Evolutionary conservation across 2,113 vertebrate genomes (phyloP).

Genomic region (Pangasianodon gigas): DNA sequence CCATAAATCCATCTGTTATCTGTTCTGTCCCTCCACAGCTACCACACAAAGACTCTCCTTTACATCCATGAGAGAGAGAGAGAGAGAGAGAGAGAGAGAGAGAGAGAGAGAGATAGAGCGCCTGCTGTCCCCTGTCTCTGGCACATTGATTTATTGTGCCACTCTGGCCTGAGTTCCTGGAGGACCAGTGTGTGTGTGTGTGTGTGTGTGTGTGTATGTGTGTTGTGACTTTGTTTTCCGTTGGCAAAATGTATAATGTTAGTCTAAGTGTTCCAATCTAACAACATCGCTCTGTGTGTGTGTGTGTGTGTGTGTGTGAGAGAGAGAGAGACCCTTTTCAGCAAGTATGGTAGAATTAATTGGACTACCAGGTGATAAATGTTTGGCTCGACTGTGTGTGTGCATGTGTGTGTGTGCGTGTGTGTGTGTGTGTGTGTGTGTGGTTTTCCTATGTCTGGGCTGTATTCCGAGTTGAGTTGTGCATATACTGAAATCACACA

Average conservation of each 20-base stretch:
- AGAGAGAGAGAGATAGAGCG: conserved; percentile 1
- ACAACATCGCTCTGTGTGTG: background rate
- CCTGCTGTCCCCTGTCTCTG: background rate
- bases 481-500: background rate
- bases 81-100: conserved; percentile 30
- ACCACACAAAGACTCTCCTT: conserved; percentile 47
- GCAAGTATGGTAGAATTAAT: background rate
- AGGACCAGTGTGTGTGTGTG: conserved; percentile 25
- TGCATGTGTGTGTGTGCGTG: conserved; percentile 2
- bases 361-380: background rate
- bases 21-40: conserved; percentile 28
- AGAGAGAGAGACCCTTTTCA: background rate
- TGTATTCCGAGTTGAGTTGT: background rate
- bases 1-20: conserved; percentile 57
- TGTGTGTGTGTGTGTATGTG: conserved; percentile 23
- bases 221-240: conserved; percentile 36
- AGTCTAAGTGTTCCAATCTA: conserved; percentile 4
- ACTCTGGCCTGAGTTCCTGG: conserved; percentile 38
- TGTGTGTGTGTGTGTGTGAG: conserved; percentile 4
- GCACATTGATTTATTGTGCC: conserved; percentile 54
- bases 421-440: background rate
- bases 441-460: background rate
- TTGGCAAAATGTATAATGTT: conserved; percentile 35
- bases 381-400: background rate
- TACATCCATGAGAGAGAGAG: background rate